Base-by-base conservation (phyloP, 2,113 vertebrate genomes). In the Engystomops pustulosus region DNA sequence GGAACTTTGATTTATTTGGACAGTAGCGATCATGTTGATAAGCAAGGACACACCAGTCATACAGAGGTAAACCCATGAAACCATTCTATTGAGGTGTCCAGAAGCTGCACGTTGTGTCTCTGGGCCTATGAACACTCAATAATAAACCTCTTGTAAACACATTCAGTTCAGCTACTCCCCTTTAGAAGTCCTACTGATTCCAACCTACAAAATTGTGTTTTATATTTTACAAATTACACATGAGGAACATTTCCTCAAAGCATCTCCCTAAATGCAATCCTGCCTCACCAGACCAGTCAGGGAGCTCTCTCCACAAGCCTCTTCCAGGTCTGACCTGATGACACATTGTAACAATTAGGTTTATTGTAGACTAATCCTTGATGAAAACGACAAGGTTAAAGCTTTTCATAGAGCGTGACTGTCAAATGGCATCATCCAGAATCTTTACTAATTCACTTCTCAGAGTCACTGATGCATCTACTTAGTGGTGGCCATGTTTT, bases 401-500 rank as follows among this genome's bases (percentile, higher is more conserved):
- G 86, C 82, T 85, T 81, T 88, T 85, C 86, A 83, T 83, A 77
- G 81, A 47, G 75, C 85, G 85, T 86, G 86, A 68, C 86, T 87
- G 87, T 86, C 88, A 88, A 79, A 62, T 78, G 71, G 74, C 70
- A 82, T 89, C 87, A 88, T 75, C 68, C 17, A 6, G 86, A 76
- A 86, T 81, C 86, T 87, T 88, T 88, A 87, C 89, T 86, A 82
- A 79, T 6, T 77, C 86, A 77, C 41, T 88, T 89, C 83, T 82
- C 85, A 58, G 83, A 82, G 72, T 0, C 0, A 86, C 34, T 87
- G 38, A 83, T 83, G 86, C 25, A 84, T 74, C 87, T 1, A 2
- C 83, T 81, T 85, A 86, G 27, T 68, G 88, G 86, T 36, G 47
- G 75, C 83, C 58, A 36, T 68, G 85, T 79, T 11, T 65, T 11